These are phyloP conservation scores for Arizona elegans DNA, from an alignment of 2,113 vertebrate genomes.

Conservation along the genomic window DNA sequence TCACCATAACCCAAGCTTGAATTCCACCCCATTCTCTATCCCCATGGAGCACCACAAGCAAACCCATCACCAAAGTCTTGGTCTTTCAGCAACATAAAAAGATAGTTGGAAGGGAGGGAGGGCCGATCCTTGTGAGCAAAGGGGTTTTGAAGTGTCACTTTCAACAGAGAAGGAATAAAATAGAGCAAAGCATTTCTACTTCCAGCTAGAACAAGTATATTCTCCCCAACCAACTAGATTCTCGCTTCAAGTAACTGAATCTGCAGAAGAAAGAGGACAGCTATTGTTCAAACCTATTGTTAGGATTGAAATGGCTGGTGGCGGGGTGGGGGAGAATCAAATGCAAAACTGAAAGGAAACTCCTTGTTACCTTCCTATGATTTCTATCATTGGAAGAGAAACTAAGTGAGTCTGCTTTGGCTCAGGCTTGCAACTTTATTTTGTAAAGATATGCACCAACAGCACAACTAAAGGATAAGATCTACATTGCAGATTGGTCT, in stretches of 20 bases:
- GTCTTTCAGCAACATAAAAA: background rate
- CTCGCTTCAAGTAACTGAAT: background rate
- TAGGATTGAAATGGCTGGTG: background rate
- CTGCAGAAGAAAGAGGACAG: background rate
- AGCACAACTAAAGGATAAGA: background rate
- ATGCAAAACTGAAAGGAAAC: background rate
- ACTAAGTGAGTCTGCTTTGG: background rate
- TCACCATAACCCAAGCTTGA: slow-evolving; percentile 42
- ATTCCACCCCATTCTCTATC: slow-evolving; percentile 8
- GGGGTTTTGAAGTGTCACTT: background rate
- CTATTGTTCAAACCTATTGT: too few species aligned
- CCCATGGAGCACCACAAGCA: slow-evolving; percentile 24
- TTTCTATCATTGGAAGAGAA: background rate
- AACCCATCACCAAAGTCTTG: background rate
- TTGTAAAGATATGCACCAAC: background rate
- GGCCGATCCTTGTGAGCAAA: background rate
- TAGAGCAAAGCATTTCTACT: background rate
- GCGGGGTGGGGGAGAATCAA: fast-evolving
- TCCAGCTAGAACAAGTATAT: background rate
- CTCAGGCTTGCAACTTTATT: background rate
- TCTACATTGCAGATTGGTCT: background rate
- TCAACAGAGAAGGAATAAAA: background rate
- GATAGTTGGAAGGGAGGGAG: background rate
- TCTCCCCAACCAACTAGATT: background rate
- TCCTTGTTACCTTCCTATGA: too few species aligned